Evolutionary conservation across 2,888 invertebrate species (phyloP).

Genomic region (Octonoba sinensis): DNA sequence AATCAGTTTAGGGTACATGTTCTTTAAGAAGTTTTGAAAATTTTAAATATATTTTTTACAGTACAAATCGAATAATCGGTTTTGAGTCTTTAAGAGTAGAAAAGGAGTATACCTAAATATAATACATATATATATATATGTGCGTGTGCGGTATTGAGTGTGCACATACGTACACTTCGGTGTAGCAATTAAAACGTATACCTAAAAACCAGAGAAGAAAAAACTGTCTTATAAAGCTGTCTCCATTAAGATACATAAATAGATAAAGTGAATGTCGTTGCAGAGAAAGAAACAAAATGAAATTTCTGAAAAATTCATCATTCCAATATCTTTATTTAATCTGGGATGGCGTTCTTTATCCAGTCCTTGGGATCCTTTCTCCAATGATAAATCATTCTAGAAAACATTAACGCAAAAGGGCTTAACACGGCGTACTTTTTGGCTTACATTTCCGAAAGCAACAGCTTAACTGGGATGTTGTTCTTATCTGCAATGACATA

Average conservation of each 20-base stretch:
- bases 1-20: too few relatives aligned
- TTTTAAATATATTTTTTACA: too few relatives aligned
- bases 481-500: conserved; percentile 51
- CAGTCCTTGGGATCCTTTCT: conserved; percentile 17
- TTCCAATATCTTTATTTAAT: conserved; percentile 53
- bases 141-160: too few relatives aligned
- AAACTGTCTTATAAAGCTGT: too few relatives aligned
- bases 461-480: conserved; percentile 31
- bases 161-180: too few relatives aligned
- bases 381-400: conserved; percentile 54
- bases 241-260: background rate
- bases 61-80: too few relatives aligned
- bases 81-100: too few relatives aligned
- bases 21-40: too few relatives aligned
- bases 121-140: too few relatives aligned
- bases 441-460: conserved; percentile 34
- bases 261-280: background rate
- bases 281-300: background rate
- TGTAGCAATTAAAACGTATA: too few relatives aligned
- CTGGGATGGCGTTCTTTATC: conserved; percentile 37
- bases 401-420: conserved; percentile 34
- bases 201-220: too few relatives aligned
- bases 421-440: conserved; percentile 16
- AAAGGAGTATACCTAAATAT: too few relatives aligned
- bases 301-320: conserved; percentile 34